phyloP scores from a whole-genome alignment of 2,888 invertebrate species.

The Himalopsyche tibetana region DNA sequence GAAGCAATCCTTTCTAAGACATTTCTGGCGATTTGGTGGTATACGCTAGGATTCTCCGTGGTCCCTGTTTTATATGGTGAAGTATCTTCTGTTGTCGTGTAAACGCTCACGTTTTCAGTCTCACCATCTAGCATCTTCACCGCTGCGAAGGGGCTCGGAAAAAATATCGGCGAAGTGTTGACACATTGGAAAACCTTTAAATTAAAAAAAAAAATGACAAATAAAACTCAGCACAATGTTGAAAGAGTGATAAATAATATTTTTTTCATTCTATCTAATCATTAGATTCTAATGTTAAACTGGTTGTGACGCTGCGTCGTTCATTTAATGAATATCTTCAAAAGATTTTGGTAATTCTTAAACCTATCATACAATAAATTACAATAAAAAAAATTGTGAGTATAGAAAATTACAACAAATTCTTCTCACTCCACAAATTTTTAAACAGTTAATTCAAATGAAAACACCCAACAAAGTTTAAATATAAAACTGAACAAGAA shows the following conservation, averaged over 20 bases:
- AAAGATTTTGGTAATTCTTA: background rate
- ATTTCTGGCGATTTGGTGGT: constrained; percentile 74
- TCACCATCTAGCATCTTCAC: constrained; percentile 53
- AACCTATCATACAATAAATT: no score
- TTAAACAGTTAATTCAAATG: no score
- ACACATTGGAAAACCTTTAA: constrained; percentile 44
- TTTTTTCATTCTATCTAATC: no score
- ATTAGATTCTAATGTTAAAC: background rate
- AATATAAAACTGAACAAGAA: no score
- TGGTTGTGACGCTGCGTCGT: background rate
- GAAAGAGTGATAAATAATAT: background rate
- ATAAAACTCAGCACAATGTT: background rate
- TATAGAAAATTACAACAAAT: background rate
- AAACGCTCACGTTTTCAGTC: constrained; percentile 71
- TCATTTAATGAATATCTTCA: background rate
- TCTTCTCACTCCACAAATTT: background rate
- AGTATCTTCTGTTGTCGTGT: constrained; percentile 69
- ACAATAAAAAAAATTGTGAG: no score
- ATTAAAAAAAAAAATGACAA: background rate
- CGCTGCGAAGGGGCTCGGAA: constrained; percentile 56
- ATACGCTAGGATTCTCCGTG: constrained; percentile 69
- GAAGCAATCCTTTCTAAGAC: constrained; percentile 74
- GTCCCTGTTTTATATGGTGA: constrained; percentile 68
- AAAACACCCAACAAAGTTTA: no score
- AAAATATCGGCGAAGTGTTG: constrained; percentile 59